phyloP scores from a whole-genome alignment of 2,888 invertebrate genomes.

The Abrostola triplasia region DNA sequence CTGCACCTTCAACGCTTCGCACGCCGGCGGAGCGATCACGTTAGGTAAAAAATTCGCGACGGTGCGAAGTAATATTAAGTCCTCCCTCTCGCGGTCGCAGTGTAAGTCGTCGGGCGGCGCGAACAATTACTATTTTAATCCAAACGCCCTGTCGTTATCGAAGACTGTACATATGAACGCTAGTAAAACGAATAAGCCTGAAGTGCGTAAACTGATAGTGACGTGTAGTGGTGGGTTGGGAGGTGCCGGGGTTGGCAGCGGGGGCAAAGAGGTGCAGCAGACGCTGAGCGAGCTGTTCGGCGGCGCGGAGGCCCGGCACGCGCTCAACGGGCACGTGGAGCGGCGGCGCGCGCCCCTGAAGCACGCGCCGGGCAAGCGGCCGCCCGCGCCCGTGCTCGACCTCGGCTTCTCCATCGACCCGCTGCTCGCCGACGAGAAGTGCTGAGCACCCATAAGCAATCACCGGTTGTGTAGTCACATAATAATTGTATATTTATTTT shows the following conservation, averaged over 20 bases:
- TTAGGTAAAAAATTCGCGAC: constrained; percentile 85
- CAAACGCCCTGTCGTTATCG: constrained; percentile 75
- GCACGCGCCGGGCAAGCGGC: constrained; percentile 65
- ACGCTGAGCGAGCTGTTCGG: constrained; percentile 77
- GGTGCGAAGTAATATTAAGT: constrained; percentile 84
- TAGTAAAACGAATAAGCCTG: constrained; percentile 81
- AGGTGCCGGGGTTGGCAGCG: constrained; percentile 49
- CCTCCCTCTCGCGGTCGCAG: constrained; percentile 79
- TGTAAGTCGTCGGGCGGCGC: constrained; percentile 72
- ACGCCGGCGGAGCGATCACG: constrained; percentile 88
- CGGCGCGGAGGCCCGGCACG: constrained; percentile 66
- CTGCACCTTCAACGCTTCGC: constrained; percentile 88
- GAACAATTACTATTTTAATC: constrained; percentile 78
- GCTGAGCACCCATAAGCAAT: constrained; percentile 76
- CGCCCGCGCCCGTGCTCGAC: constrained; percentile 73
- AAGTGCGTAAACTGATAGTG: constrained; percentile 85
- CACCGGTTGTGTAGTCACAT: constrained; percentile 83
- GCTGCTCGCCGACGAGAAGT: constrained; percentile 85
- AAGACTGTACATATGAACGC: constrained; percentile 83
- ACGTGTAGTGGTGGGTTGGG: constrained; percentile 76
- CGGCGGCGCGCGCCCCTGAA: constrained; percentile 62
- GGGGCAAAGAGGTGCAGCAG: constrained; percentile 67
- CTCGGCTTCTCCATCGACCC: constrained; percentile 83
- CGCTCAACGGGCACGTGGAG: constrained; percentile 74
- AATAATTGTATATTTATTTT: constrained; percentile 85